Evolutionary conservation across 2,888 invertebrate genomes (phyloP).

Genomic region (Choreutis nemorana): DNA sequence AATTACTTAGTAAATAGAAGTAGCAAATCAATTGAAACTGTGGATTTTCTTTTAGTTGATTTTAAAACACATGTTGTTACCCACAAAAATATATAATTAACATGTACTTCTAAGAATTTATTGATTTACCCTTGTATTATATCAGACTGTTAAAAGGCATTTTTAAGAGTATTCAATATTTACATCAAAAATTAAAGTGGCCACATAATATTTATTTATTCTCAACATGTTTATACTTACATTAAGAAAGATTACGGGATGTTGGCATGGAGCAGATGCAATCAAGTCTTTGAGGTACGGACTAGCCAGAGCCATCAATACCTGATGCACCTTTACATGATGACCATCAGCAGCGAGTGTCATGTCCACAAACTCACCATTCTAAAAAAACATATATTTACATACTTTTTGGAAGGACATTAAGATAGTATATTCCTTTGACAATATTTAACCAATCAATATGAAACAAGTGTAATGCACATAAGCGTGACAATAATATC

Average conservation of each 20-base stretch:
- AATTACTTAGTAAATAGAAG: no score
- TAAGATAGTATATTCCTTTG: neutral
- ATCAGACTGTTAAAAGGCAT: neutral
- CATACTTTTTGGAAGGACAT: neutral
- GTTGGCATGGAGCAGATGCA: slow-evolving; percentile 47
- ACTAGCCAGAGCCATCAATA: slow-evolving; percentile 47
- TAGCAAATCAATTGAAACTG: no score
- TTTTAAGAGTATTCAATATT: no score
- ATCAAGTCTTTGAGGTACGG: slow-evolving; percentile 53
- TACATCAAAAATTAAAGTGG: no score
- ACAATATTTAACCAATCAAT: neutral
- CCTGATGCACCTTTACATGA: slow-evolving; percentile 50
- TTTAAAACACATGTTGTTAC: no score
- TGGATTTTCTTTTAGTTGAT: no score
- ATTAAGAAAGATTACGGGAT: slow-evolving; percentile 56
- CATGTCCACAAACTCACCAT: slow-evolving; percentile 59
- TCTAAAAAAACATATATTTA: slow-evolving; percentile 27
- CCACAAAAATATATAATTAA: neutral
- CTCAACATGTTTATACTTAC: slow-evolving; percentile 23
- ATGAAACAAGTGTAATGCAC: neutral
- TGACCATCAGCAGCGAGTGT: slow-evolving; percentile 55
- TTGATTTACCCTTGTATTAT: neutral
- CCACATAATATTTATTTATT: neutral
- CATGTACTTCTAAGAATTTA: neutral
- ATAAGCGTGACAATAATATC: neutral